phyloP scores from a whole-genome alignment of 2,888 invertebrate genomes.

The Ochropacha duplaris region DNA sequence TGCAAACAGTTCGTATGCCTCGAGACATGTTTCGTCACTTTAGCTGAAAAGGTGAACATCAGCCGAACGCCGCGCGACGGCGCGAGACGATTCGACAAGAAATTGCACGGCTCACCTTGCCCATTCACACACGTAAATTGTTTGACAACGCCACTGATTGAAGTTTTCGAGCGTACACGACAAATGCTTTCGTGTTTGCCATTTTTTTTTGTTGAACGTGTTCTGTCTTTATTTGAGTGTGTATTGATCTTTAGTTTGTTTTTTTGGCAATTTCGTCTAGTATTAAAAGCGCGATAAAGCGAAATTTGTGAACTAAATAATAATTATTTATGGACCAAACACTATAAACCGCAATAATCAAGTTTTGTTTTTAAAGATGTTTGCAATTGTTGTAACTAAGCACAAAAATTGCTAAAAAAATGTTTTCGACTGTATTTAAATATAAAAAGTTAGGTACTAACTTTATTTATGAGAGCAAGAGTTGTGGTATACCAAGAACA shows the following conservation, averaged over 20 bases:
- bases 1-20: slow-evolving; percentile 53
- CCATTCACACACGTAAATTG: slow-evolving; percentile 47
- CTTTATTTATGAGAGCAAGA: slow-evolving; percentile 2
- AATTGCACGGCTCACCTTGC: slow-evolving; percentile 51
- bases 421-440: not conserved
- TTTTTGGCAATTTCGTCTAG: not conserved
- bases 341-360: too few species aligned
- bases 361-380: too few species aligned
- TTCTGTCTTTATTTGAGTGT: not conserved
- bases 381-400: not conserved
- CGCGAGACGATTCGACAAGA: slow-evolving; percentile 45
- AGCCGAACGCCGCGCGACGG: slow-evolving; percentile 8
- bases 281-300: too few species aligned
- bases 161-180: slow-evolving; percentile 18
- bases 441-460: not conserved
- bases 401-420: not conserved
- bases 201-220: not conserved
- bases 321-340: too few species aligned
- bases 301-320: too few species aligned
- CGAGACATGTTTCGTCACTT: slow-evolving; percentile 75
- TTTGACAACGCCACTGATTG: slow-evolving; percentile 34
- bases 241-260: not conserved
- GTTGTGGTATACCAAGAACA: slow-evolving; percentile 25
- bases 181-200: not conserved
- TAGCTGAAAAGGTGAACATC: slow-evolving; percentile 50